Evolutionary conservation across 1,140 invertebrate genomes (phyloP).

Genomic region (Drosophila navojoa): DNA sequence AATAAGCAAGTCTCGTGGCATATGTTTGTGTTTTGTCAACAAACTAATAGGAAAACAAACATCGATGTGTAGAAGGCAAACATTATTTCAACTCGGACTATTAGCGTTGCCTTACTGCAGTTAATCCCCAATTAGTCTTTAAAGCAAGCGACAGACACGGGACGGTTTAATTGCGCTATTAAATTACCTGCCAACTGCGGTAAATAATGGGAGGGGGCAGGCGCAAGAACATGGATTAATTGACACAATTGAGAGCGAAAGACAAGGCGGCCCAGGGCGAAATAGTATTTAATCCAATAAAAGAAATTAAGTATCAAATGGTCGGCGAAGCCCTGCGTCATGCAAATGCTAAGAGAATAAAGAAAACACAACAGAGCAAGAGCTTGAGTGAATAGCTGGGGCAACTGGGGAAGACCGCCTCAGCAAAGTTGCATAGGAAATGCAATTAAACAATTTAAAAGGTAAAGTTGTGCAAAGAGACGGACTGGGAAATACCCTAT

Average conservation of each 20-base stretch:
- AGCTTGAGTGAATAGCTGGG: neutral
- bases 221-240: constrained; percentile 11
- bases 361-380: constrained; percentile 5
- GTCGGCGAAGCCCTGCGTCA: constrained; percentile 64
- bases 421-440: neutral
- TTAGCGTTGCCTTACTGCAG: constrained; percentile 28
- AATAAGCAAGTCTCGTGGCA: too few species aligned
- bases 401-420: too few species aligned
- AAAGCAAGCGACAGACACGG: constrained; percentile 8
- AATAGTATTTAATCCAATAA: constrained; percentile 72
- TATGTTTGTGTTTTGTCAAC: too few species aligned
- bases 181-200: constrained; percentile 38
- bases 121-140: constrained; percentile 66
- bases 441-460: too few species aligned
- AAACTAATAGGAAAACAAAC: constrained; percentile 19
- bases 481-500: too few species aligned
- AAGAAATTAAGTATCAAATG: constrained; percentile 77
- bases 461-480: too few species aligned
- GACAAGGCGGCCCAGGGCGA: constrained; percentile 12
- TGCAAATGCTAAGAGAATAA: neutral
- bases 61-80: neutral
- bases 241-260: constrained; percentile 9
- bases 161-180: constrained; percentile 62
- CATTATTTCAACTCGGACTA: constrained; percentile 11
- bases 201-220: constrained; percentile 1